Evolutionary conservation across 2,888 invertebrate species (phyloP), one percentile per base, ranked within the genome.

Genomic region (Ametastegia equiseti): DNA sequence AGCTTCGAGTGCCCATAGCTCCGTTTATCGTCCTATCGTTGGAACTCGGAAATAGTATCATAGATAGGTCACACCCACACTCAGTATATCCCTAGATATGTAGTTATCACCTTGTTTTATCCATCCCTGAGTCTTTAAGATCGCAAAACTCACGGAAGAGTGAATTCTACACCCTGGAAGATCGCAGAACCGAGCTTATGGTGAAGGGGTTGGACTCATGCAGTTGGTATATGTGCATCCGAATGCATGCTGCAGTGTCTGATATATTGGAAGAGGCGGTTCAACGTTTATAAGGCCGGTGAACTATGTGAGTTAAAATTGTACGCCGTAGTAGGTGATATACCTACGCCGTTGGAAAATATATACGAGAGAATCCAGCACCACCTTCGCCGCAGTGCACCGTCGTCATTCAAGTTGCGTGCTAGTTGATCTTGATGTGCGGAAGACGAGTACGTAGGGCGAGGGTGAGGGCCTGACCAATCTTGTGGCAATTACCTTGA

Each of bases 401-500:
- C 23, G 9, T 47, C 36, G 54, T 30, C 27, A 6, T 71, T 50
- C 30, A 19, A 19, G 36, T 75, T 78, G 78, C 78, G 78, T 78
- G 78, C 45, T 0, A 42, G 60, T 60, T 30, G 78, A 63, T 78
- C 78, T 60, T 78, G 60, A 75, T 75, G n/a, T 45, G 33, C 50
- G n/a, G 30, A n/a, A n/a, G n/a, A n/a, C n/a, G n/a, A n/a, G n/a
- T n/a, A n/a, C n/a, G n/a, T n/a, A n/a, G n/a, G 9, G 33, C 30
- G 19, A 47, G 75, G 5, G 45, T 60, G 23, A 39, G 33, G 63
- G 60, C 42, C 39, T 69, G 42, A 57, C 57, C 78, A 78, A 78
- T 78, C 78, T 60, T 39, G n/a, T n/a, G 2, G 60, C 63, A 78
- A 78, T 78, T 78, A 78, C 78, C 63, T 63, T 78, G 78, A 60